Percentiles rank a stretch among this genome's conserved stretches.
Evolutionary conservation across 2,113 vertebrate species (phyloP).

Genomic region (Pteropus alecto): DNA sequence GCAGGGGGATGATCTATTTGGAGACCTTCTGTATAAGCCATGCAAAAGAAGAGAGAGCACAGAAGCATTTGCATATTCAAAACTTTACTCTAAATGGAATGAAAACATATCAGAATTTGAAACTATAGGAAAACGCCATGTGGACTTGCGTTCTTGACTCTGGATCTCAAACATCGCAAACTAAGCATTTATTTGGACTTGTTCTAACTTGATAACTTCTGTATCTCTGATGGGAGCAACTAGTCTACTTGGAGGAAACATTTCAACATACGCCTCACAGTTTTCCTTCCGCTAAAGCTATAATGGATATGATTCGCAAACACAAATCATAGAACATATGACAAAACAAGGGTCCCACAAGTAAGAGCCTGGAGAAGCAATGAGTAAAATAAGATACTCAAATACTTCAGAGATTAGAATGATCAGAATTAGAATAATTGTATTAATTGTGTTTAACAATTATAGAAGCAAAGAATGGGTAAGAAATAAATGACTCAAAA

Average conservation of each 20-base stretch:
- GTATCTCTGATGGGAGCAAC: not conserved
- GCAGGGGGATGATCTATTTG: not conserved
- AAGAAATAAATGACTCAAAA: not conserved
- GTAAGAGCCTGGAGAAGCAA: not conserved
- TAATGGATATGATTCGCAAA: not conserved
- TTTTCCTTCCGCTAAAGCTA: not conserved
- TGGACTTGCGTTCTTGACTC: not conserved
- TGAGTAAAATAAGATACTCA: not conserved
- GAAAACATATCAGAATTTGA: not conserved
- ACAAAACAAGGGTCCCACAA: not conserved
- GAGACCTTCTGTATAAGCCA: not conserved
- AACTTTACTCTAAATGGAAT: not conserved
- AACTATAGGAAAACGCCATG: not conserved
- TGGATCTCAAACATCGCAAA: not conserved
- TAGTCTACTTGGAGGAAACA: not conserved
- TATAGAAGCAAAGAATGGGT: not conserved
- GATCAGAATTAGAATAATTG: not conserved
- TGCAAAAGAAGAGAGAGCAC: not conserved
- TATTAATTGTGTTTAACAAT: not conserved
- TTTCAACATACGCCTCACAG: not conserved
- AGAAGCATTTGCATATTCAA: not conserved
- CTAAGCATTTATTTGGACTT: not conserved
- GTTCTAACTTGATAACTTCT: not conserved
- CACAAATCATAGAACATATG: not conserved
- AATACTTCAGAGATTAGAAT: slow-evolving; percentile 3